A percentile compares a stretch with the other conserved stretches of the same genome.
Evolutionary conservation across 35 echinoderm and acorn worm genomes (phyloP).

Genomic region (Apostichopus parvimensis): DNA sequence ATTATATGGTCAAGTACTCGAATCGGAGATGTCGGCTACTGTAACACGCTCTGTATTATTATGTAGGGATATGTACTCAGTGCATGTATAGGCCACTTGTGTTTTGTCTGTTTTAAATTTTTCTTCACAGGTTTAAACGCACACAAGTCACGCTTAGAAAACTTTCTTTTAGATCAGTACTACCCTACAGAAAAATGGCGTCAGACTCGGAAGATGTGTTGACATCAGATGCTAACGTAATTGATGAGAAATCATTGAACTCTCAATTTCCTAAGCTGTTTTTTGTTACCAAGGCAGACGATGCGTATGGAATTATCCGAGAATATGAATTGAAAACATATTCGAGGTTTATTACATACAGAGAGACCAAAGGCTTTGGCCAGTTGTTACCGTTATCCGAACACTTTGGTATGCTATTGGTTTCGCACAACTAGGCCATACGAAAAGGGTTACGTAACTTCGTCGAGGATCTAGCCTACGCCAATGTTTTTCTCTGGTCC

Average conservation of each 20-base stretch:
- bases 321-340: slow-evolving; percentile 52
- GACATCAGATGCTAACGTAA: neutral
- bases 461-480: too few species aligned
- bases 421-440: slow-evolving; percentile 1
- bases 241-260: slow-evolving; percentile 31
- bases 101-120: too few species aligned
- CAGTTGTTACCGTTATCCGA: slow-evolving; percentile 33
- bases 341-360: slow-evolving; percentile 54
- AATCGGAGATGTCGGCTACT: too few species aligned
- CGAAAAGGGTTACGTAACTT: too few species aligned
- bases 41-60: too few species aligned
- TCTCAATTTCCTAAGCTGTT: slow-evolving; percentile 50
- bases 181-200: slow-evolving; percentile 30
- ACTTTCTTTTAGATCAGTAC: neutral
- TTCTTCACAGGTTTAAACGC: too few species aligned
- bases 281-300: slow-evolving; percentile 45
- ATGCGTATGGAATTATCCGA: slow-evolving; percentile 42
- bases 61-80: too few species aligned
- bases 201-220: neutral
- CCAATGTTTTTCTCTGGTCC: too few species aligned
- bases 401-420: slow-evolving; percentile 30
- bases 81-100: too few species aligned
- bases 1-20: too few species aligned
- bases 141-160: too few species aligned
- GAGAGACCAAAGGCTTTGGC: slow-evolving; percentile 51